These are phyloP conservation scores for Leguminivora glycinivorella DNA, from an alignment of 1,140 invertebrate species.

Conservation along the genomic window DNA sequence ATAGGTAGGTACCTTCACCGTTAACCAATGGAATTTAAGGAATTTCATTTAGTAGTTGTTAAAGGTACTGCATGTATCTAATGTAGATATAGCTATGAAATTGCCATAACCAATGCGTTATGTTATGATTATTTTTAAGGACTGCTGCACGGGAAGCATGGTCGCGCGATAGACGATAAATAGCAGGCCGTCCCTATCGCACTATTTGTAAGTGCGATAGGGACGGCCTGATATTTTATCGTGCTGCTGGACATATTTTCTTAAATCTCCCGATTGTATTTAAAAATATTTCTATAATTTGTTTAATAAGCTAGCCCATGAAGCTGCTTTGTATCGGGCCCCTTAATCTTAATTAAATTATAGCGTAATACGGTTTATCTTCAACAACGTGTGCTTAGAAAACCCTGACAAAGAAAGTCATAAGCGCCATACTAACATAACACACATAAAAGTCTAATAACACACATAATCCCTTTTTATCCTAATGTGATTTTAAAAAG, in stretches of 20 bases:
- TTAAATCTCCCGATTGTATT: not conserved
- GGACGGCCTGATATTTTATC: too few relatives aligned
- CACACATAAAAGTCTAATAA: not conserved
- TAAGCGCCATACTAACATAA: not conserved
- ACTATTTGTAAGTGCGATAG: not conserved
- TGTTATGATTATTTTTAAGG: too few relatives aligned
- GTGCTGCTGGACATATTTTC: too few relatives aligned
- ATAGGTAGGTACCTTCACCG: not conserved
- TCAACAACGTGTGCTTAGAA: not conserved
- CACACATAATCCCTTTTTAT: not conserved
- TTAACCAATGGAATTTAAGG: not conserved
- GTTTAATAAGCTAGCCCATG: not conserved
- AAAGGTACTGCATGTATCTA: too few relatives aligned
- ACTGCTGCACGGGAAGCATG: too few relatives aligned
- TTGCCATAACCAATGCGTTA: too few relatives aligned
- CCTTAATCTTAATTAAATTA: slow-evolving; percentile 21
- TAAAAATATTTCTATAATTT: not conserved
- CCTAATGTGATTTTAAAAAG: not conserved
- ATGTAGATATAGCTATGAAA: too few relatives aligned
- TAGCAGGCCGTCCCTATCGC: too few relatives aligned
- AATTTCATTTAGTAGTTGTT: not conserved
- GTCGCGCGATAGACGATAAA: too few relatives aligned
- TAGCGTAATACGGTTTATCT: slow-evolving; percentile 17
- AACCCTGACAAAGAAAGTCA: not conserved
- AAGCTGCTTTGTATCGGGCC: not conserved